phyloP scores from a whole-genome alignment of 1,140 invertebrate species.

The Tetramorium simillimum region DNA sequence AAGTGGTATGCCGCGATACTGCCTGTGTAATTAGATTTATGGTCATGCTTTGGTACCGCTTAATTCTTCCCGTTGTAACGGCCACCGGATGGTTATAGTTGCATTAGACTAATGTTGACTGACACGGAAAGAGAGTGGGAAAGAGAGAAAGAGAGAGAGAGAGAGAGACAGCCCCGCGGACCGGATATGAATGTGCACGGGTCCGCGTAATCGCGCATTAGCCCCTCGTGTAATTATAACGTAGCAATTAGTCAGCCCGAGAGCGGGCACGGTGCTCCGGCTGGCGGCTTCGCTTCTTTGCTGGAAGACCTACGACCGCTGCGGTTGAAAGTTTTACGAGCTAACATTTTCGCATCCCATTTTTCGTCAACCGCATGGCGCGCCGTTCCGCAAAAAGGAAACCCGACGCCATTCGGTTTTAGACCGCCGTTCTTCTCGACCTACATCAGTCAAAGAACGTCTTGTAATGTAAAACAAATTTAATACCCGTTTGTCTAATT shows the following conservation, averaged over 20 bases:
- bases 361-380: constrained; percentile 17
- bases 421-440: neutral
- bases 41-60: constrained; percentile 44
- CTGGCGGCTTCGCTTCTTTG: neutral
- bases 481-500: neutral
- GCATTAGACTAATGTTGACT: constrained; percentile 24
- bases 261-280: neutral
- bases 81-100: neutral
- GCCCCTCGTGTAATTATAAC: constrained; percentile 50
- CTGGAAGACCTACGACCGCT: neutral
- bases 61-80: constrained; percentile 47
- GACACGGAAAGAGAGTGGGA: neutral
- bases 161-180: neutral
- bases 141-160: neutral
- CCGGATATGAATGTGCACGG: neutral
- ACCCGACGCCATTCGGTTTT: neutral
- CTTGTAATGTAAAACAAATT: neutral
- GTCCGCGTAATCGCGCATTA: constrained; percentile 51
- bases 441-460: neutral
- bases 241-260: constrained; percentile 43
- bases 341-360: constrained; percentile 47
- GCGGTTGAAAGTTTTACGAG: constrained; percentile 54
- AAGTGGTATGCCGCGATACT: constrained; percentile 40
- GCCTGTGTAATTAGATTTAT: constrained; percentile 55
- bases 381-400: neutral